phyloP scores from a whole-genome alignment of 2,113 vertebrate species.

The Euleptes europaea region DNA sequence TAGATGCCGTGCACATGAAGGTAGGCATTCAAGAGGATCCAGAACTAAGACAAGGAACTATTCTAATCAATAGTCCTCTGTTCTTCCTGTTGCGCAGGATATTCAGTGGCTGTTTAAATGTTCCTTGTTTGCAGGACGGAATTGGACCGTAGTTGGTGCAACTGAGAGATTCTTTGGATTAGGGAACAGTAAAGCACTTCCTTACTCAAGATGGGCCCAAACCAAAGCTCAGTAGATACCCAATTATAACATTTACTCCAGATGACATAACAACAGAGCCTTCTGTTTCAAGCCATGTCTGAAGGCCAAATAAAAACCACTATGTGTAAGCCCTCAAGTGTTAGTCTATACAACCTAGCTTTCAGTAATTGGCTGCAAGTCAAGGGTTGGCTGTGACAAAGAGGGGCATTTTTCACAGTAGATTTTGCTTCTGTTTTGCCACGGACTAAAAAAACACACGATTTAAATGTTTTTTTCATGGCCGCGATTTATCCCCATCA shows the following conservation, averaged over 20 bases:
- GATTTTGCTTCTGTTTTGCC: no score
- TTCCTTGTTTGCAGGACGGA: not conserved
- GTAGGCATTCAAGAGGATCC: not conserved
- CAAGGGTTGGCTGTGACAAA: not conserved
- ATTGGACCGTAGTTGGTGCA: not conserved
- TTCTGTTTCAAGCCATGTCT: not conserved
- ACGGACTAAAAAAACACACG: no score
- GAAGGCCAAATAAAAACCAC: not conserved
- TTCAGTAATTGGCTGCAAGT: not conserved
- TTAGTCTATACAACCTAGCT: not conserved
- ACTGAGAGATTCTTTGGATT: not conserved
- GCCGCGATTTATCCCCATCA: no score
- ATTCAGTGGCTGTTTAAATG: not conserved
- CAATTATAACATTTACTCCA: not conserved
- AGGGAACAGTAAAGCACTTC: not conserved
- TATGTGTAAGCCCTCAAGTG: not conserved
- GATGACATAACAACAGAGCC: not conserved
- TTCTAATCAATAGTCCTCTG: not conserved
- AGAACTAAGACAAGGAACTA: not conserved
- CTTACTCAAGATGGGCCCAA: not conserved
- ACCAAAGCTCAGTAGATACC: not conserved
- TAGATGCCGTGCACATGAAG: not conserved
- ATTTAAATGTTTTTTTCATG: no score
- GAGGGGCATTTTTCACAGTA: no score
- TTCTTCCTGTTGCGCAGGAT: not conserved